Evolutionary conservation across 2,797 vertebrate species (phyloP).

Genomic region (Neosilurus hyrtlii): DNA sequence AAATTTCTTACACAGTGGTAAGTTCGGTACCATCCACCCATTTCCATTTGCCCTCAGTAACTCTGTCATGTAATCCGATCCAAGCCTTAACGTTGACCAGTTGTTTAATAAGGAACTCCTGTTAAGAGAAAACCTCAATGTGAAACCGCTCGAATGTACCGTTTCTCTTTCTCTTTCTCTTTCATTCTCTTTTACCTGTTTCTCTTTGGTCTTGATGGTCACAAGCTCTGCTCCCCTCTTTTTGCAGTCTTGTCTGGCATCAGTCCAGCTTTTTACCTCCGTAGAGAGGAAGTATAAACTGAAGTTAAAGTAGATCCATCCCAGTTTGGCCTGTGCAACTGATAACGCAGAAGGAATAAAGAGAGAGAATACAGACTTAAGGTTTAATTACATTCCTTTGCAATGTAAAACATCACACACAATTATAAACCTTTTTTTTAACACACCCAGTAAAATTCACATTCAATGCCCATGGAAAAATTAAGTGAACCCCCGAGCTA

Average conservation of each 20-base stretch:
- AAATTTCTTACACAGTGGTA: neutral
- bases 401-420: no score
- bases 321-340: neutral
- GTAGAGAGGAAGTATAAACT: neutral
- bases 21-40: neutral
- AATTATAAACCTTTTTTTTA: no score
- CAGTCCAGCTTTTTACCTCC: neutral
- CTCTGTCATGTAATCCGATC: neutral
- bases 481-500: no score
- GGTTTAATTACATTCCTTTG: no score
- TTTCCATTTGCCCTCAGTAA: neutral
- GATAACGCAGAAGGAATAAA: neutral
- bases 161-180: neutral
- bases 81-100: neutral
- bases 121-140: neutral
- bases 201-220: slow-evolving; percentile 8
- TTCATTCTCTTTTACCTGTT: neutral
- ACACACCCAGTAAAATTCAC: no score
- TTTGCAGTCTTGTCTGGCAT: neutral
- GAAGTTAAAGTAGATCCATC: neutral
- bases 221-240: neutral
- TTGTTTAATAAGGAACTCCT: neutral
- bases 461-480: no score
- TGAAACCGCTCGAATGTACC: neutral
- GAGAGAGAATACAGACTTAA: no score